Evolutionary conservation across 2,888 invertebrate species (phyloP), one percentile per base, ranked within the genome.

Genomic region (Lagria hirta): DNA sequence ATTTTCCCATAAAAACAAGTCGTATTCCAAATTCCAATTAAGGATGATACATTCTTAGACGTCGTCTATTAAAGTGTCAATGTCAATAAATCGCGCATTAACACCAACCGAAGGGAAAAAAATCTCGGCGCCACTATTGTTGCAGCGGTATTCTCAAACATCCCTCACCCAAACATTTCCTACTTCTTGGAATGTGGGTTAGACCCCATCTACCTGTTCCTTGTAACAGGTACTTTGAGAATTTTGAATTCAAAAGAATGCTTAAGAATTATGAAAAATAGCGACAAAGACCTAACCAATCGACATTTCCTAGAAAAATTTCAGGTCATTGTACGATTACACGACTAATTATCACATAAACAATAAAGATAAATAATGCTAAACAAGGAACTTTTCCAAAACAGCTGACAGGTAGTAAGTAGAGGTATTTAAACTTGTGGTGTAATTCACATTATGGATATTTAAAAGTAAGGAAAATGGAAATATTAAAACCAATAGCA

Each of bases 121-220:
- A 18, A 38, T 46, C 48, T 30, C 54, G 57, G 55, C 57, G 55
- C 57, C 57, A 54, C 45, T 51, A 29, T 37, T 37, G 37, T 37
- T 22, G 13, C 21, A 14, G 37, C 37, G 37, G 37, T 22, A 37
- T 29, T 24, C 45, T 49, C 42, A 48, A 51, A 49, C 40, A 48
- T 34, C 27, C 26, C 16, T 28, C 43, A 47, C 29, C 22, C 43
- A 48, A 43, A 45, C 43, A 52, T 59, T 59, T 54, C 54, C 51
- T 44, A 52, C 40, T 61, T 61, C 61, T 52, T 27, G 41, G 61
- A 59, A 59, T 55, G 54, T 41, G 33, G 36, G 34, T 36, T 15
- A 12, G 32, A 27, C 35, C 28, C 34, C 33, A 29, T 37, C 36
- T 44, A 44, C 44, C 44, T 38, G 33, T 38, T 32, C 6, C 18